Base-by-base conservation (phyloP, 2,888 invertebrate species). In the Nemurella pictetii region DNA sequence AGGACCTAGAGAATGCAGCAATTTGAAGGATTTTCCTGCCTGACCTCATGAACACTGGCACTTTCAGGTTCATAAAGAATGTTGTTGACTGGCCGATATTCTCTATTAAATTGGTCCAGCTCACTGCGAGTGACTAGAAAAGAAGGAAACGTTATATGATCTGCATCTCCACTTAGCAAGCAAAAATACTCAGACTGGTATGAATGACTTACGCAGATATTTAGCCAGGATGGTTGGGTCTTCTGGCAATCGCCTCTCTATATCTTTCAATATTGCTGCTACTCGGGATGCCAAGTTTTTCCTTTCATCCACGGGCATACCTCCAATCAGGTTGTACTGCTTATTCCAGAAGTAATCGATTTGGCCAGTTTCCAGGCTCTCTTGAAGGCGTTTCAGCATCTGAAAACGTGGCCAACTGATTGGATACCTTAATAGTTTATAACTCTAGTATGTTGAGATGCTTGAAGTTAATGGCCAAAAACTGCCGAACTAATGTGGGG, bases 291-390 rank as follows among this genome's bases (percentile, higher is more conserved):
- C 82, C 9, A 81, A 5, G 36, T 85, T 82, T 7, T 12, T 15
- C 35, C 75, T 82, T 26, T 74, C 75, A 20, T 28, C 20, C 0
- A 32, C 75, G 0, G 28, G 2, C 30, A 82, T 82, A 15, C 84
- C 85, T 15, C 77, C 89, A 0, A 93, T 88, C 9, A 93, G 89
- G 87, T 93, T 93, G 81, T 91, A 89, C 0, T 88, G 87, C 0
- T 87, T 87, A 83, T 92, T 90, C 93, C 93, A 93, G 85, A 91
- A 93, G 87, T 92, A 92, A 0, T 89, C 89, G 35, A 93, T 91
- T 0, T 87, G 87, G 0, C 89, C 87, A 0, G 83, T 84, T 0
- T 88, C 86, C 20, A 92, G 87, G 0, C 90, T 91, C 0, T 88
- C 84, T 29, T 90, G 87, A 2, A 93, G 89, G 82, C 89, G 90